Base-by-base conservation (phyloP, 2,113 vertebrate species). In the Daubentonia madagascariensis region DNA sequence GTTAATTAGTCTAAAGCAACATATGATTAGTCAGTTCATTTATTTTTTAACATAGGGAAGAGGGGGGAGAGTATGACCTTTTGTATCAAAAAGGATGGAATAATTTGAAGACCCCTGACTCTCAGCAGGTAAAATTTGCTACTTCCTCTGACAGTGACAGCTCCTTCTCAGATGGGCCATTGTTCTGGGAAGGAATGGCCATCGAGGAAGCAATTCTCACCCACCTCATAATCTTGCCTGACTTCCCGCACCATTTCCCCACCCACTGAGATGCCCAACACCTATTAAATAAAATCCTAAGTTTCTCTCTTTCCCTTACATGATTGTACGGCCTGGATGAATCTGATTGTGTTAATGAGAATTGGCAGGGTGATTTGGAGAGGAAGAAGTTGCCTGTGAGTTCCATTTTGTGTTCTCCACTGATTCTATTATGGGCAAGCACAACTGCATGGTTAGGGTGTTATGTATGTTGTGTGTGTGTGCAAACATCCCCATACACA, bases 101-200 rank as follows among this genome's bases (percentile, higher is more conserved):
- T 96, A 94, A 93, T 94, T 76, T 94, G 61, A 93, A 86, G 95
- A 93, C 83, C 89, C 72, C 73, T 94, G 91, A 95, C 67, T 65
- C 87, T 85, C 94, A 94, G 91, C 86, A 54, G 91, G 91, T 91
- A 65, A 70, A 50, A 91, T 43, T 79, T 88, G 70, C 57, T 0
- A 20, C 90, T 79, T 94, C 65, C 90, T 89, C 94, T 92, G 40
- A 87, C 97, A 94, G 61, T 61, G 50, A 32, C 48, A 80, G 61
- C 17, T 7, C 40, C 40, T 86, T 76, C 76, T 94, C 59, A 59
- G 48, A 89, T 54, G 61, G n/a, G 4, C 35, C 37, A 52, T 67
- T 96, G 89, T 93, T 87, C 80, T 86, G n/a, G 30, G 28, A 78
- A 88, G 70, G 72, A 75, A 68, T 48, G 72, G 70, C 25, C 28